phyloP scores from a whole-genome alignment of 2,888 invertebrate genomes.

The Chaetoderma sp. region DNA sequence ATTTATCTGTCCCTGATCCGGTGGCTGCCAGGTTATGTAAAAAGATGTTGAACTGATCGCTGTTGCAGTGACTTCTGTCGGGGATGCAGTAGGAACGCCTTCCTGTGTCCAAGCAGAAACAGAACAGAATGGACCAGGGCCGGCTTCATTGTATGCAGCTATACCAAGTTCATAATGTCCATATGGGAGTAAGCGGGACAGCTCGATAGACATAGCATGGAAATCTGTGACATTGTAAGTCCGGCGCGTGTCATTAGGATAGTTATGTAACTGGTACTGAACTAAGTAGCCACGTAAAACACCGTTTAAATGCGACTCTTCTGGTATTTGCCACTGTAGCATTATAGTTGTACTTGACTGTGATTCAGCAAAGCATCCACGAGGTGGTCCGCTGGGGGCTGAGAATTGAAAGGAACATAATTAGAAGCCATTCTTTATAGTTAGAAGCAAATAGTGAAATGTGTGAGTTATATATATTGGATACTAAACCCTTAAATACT shows the following conservation, averaged over 20 bases:
- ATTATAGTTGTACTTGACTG: conserved; percentile 95
- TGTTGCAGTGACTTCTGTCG: conserved; percentile 82
- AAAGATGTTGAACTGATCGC: conserved; percentile 87
- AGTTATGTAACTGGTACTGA: conserved; percentile 90
- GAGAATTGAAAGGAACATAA: conserved; percentile 43
- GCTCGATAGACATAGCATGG: conserved; percentile 76
- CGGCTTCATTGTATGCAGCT: conserved; percentile 96
- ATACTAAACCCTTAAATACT: neutral
- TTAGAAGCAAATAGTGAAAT: neutral
- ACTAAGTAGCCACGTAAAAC: conserved; percentile 94
- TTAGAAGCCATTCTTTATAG: neutral
- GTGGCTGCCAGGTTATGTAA: conserved; percentile 94
- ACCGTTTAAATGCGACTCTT: conserved; percentile 94
- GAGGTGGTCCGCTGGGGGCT: conserved; percentile 97
- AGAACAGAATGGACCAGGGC: conserved; percentile 91
- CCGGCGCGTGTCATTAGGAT: conserved; percentile 73
- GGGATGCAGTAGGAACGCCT: conserved; percentile 93
- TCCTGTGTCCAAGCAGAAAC: conserved; percentile 95
- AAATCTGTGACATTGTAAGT: conserved; percentile 78
- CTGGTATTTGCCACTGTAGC: conserved; percentile 94
- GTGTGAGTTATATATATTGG: neutral
- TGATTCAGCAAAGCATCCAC: conserved; percentile 94
- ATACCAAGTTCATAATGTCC: conserved; percentile 95
- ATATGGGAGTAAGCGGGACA: conserved; percentile 95
- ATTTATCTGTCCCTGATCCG: conserved; percentile 96